phyloP scores from a whole-genome alignment of 2,797 vertebrate genomes.

The Garrulus glandarius region DNA sequence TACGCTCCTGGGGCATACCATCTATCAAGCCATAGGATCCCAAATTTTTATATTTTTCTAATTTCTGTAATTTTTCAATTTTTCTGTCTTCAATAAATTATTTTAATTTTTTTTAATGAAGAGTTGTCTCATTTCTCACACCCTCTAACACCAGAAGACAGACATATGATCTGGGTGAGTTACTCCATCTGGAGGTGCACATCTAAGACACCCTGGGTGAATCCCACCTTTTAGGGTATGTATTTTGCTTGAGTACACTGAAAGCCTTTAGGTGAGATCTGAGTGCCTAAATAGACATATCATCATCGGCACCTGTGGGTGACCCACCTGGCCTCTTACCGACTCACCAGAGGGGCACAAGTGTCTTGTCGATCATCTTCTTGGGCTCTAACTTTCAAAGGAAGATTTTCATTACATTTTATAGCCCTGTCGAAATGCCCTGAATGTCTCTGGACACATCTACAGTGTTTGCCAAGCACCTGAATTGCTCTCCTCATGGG shows the following conservation, averaged over 20 bases:
- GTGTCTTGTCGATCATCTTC: neutral
- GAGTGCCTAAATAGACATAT: neutral
- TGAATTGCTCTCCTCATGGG: neutral
- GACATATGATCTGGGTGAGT: neutral
- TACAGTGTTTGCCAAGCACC: neutral
- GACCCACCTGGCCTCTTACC: neutral
- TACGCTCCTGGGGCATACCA: no score
- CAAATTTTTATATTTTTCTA: no score
- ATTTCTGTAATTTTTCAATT: no score
- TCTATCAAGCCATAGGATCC: no score
- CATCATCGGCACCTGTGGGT: accelerated
- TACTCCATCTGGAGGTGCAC: neutral
- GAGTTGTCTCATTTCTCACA: no score
- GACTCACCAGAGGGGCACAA: neutral
- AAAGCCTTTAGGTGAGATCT: neutral
- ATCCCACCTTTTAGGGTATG: neutral
- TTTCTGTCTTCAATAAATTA: no score
- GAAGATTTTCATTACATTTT: neutral
- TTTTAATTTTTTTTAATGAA: no score
- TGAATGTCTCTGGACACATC: neutral
- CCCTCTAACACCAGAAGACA: neutral
- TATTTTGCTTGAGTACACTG: neutral
- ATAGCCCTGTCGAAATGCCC: neutral
- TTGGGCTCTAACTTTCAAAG: neutral
- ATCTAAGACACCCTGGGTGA: neutral